A percentile compares a stretch with the other conserved stretches of the same genome.
phyloP scores from a whole-genome alignment of 1,140 invertebrate species.

The Aleiodes sp. region DNA sequence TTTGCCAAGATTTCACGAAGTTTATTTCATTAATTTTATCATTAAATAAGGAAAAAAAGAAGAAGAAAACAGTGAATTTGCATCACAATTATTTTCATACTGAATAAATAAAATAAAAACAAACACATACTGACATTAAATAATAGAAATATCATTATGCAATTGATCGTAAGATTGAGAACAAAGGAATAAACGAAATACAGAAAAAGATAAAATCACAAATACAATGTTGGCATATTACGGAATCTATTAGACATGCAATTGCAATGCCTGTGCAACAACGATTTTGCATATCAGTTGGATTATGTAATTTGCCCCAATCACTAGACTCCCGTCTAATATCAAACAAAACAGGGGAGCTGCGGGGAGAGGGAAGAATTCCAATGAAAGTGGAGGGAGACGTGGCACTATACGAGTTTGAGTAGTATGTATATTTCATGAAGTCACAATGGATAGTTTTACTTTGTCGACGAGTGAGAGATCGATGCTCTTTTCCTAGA shows the following conservation, averaged over 20 bases:
- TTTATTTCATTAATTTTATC: not conserved
- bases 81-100: not conserved
- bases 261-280: slow-evolving; percentile 17
- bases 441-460: not conserved
- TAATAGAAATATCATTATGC: not conserved
- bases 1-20: slow-evolving; percentile 11
- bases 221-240: slow-evolving; percentile 32
- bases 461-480: slow-evolving; percentile 20
- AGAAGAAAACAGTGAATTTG: not conserved
- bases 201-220: slow-evolving; percentile 21
- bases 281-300: slow-evolving; percentile 27
- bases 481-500: slow-evolving; percentile 26
- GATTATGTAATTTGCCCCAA: slow-evolving; percentile 21
- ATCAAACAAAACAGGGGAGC: not conserved
- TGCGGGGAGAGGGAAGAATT: not conserved
- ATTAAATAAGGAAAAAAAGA: not conserved
- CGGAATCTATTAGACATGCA: slow-evolving; percentile 16
- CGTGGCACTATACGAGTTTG: not conserved
- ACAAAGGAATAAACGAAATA: slow-evolving; percentile 11
- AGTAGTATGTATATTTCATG: not conserved
- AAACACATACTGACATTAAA: not conserved
- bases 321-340: not conserved
- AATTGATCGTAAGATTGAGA: not conserved
- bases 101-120: not conserved
- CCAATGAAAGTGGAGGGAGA: not conserved